Evolutionary conservation across 2,797 vertebrate genomes (phyloP).

Genomic region (Urosaurus nigricauda): DNA sequence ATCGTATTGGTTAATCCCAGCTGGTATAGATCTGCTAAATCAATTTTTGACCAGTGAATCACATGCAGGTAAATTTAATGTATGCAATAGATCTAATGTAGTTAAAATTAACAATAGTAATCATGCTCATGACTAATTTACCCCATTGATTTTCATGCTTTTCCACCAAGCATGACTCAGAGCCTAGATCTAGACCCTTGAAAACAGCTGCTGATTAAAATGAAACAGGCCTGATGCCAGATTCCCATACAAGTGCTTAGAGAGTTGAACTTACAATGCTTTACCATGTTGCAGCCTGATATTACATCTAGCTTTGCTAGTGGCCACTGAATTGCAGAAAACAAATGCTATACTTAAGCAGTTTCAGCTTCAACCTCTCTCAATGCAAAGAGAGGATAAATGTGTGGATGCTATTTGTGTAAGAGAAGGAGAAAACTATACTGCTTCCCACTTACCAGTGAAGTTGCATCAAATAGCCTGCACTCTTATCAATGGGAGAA

Average conservation of each 20-base stretch:
- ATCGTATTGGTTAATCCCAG: too few species aligned
- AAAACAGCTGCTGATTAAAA: slow-evolving; percentile 3
- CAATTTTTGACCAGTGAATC: too few species aligned
- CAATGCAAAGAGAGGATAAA: neutral
- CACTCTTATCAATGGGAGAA: slow-evolving; percentile 27
- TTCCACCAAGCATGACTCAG: neutral
- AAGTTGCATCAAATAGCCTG: neutral
- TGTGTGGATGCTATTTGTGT: neutral
- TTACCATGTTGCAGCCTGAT: neutral
- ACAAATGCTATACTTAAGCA: neutral
- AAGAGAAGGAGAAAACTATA: neutral
- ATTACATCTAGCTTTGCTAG: neutral
- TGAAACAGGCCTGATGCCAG: neutral
- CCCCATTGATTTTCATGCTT: neutral
- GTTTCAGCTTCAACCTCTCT: neutral
- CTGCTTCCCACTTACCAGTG: rapidly evolving
- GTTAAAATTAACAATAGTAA: too few species aligned
- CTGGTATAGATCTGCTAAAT: too few species aligned
- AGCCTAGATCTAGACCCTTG: neutral
- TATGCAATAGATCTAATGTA: too few species aligned
- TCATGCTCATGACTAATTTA: too few species aligned
- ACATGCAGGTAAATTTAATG: too few species aligned
- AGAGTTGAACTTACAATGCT: slow-evolving; percentile 1
- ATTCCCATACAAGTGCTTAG: neutral
- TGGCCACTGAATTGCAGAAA: neutral